Conservation (phyloP, 2,113 vertebrate genomes). For the Rhinopithecus roxellana region DNA sequence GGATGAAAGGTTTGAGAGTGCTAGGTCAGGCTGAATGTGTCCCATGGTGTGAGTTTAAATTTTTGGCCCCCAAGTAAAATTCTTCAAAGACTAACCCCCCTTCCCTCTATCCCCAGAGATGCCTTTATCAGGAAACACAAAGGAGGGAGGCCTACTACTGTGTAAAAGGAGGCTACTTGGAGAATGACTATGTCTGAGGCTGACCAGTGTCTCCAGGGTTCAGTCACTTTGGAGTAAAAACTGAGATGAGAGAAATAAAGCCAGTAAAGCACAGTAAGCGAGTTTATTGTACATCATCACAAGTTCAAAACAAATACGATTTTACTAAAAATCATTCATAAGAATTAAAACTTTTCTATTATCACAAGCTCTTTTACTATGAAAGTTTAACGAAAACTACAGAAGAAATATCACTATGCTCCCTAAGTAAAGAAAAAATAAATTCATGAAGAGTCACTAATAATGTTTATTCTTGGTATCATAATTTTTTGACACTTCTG, state of each 20-base stretch:
- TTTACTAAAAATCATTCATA: conserved; percentile 26
- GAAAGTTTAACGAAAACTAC: conserved; percentile 37
- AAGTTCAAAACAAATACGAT: background rate
- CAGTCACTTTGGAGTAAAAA: background rate
- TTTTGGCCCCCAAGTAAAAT: conserved; percentile 68
- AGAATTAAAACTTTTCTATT: conserved; percentile 20
- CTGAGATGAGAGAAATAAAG: background rate
- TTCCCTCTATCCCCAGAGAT: background rate
- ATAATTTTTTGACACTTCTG: background rate
- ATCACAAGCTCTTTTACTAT: conserved; percentile 13
- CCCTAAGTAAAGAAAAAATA: background rate
- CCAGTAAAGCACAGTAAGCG: background rate
- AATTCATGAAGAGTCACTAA: background rate
- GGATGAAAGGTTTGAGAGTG: conserved; percentile 69
- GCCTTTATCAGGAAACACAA: conserved; percentile 19
- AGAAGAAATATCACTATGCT: background rate
- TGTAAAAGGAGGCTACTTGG: background rate
- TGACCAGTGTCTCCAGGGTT: background rate
- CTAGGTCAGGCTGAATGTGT: conserved; percentile 55
- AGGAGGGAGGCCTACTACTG: background rate
- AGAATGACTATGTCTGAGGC: background rate
- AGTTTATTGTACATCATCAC: background rate
- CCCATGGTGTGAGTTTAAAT: conserved; percentile 61
- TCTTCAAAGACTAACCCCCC: conserved; percentile 71
- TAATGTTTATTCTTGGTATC: background rate